A percentile compares a stretch with the other conserved stretches of the same genome.
phyloP scores from a whole-genome alignment of 2,797 vertebrate species.

The Neosilurus hyrtlii region DNA sequence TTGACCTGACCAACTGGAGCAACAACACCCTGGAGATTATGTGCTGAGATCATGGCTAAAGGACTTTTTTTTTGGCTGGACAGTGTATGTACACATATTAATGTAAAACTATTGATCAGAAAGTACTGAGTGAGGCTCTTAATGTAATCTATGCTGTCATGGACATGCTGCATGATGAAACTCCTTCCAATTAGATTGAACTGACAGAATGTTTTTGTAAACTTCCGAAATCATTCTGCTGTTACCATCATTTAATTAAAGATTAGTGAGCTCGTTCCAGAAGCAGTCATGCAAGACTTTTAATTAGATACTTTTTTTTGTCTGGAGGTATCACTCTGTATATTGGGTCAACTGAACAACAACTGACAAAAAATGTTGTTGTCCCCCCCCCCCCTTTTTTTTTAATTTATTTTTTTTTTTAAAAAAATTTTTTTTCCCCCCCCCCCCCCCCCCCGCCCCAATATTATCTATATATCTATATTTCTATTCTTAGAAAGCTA shows the following conservation, averaged over 20 bases:
- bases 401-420: too few species aligned
- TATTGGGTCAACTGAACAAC: background rate
- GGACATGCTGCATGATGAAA: background rate
- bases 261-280: background rate
- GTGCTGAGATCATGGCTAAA: too few species aligned
- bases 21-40: too few species aligned
- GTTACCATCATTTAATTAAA: background rate
- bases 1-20: too few species aligned
- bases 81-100: slow-evolving; percentile 4
- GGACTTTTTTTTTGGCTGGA: too few species aligned
- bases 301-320: background rate
- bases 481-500: background rate
- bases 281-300: background rate
- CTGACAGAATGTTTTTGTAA: background rate
- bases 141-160: background rate
- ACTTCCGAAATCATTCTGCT: background rate
- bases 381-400: too few species aligned
- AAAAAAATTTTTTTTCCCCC: too few species aligned
- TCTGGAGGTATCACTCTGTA: background rate
- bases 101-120: slow-evolving; percentile 1
- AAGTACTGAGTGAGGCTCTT: background rate
- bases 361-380: background rate
- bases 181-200: background rate
- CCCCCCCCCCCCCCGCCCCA: too few species aligned
- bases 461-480: too few species aligned